Evolutionary conservation across 2,113 vertebrate genomes (phyloP).

Genomic region (Festucalex cinctus): DNA sequence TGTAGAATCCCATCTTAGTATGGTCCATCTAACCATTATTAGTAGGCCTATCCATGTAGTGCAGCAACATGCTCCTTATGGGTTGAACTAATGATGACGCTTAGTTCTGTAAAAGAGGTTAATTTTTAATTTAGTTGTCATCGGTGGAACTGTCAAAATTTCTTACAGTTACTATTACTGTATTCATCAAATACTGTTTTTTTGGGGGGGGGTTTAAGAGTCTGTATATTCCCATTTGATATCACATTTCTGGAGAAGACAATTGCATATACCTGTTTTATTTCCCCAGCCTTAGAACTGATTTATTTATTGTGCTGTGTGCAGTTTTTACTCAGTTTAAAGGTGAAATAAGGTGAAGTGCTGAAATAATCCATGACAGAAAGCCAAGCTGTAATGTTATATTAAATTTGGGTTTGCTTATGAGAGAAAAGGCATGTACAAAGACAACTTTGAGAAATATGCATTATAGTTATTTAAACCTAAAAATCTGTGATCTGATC

Average conservation of each 20-base stretch:
- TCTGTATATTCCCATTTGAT: not conserved
- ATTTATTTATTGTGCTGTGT: slow-evolving; percentile 5
- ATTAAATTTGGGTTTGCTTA: slow-evolving; percentile 9
- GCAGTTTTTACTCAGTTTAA: slow-evolving; percentile 5
- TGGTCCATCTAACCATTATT: no score
- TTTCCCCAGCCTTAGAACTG: not conserved
- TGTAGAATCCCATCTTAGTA: not conserved
- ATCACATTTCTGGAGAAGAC: not conserved
- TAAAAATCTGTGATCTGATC: slow-evolving; percentile 30
- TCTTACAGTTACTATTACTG: not conserved
- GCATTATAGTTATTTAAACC: not conserved
- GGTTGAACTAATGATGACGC: not conserved
- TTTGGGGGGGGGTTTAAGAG: no score
- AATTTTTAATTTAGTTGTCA: not conserved
- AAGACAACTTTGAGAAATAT: not conserved
- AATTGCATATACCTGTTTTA: not conserved
- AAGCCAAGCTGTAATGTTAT: slow-evolving; percentile 3
- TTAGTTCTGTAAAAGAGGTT: not conserved
- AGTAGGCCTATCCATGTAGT: not conserved
- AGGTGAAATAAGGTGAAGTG: no score
- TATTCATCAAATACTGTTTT: not conserved
- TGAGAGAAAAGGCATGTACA: not conserved
- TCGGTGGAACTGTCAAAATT: not conserved
- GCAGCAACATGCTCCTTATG: not conserved
- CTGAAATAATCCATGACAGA: not conserved